Conservation (phyloP, 2,888 invertebrate genomes). For the Alitta virens region DNA sequence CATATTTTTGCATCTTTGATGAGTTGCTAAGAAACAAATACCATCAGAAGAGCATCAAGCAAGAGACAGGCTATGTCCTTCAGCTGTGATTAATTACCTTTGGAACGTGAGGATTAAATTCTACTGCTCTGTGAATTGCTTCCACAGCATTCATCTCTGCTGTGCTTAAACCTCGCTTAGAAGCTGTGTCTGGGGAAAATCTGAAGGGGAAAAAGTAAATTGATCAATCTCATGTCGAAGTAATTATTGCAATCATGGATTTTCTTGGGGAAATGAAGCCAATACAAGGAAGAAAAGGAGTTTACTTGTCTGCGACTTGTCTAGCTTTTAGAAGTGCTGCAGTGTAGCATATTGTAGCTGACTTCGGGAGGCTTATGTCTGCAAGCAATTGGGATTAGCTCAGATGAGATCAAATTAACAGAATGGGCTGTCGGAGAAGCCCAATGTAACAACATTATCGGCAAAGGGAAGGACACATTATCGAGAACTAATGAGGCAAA, state of each 20-base stretch:
- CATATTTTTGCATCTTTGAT: no score
- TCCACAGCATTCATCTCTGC: slow-evolving; percentile 92
- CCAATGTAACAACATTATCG: no score
- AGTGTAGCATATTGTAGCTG: slow-evolving; percentile 92
- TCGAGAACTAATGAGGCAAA: no score
- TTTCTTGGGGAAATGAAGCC: no score
- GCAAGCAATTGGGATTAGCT: slow-evolving; percentile 9
- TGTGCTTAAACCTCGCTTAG: slow-evolving; percentile 77
- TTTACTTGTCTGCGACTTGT: slow-evolving; percentile 79
- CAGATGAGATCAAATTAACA: neutral
- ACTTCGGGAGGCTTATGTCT: slow-evolving; percentile 90
- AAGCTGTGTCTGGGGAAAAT: slow-evolving; percentile 81
- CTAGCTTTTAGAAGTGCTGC: slow-evolving; percentile 90
- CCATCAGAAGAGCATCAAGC: no score
- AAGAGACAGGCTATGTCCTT: no score
- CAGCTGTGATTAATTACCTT: slow-evolving; percentile 65
- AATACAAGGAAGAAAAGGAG: no score
- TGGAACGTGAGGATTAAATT: slow-evolving; percentile 97
- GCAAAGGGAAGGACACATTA: no score
- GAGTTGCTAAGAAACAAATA: no score
- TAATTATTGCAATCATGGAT: neutral
- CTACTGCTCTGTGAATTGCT: slow-evolving; percentile 91
- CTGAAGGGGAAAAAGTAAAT: slow-evolving; percentile 43
- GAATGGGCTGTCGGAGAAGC: no score
- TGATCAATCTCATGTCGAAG: neutral